These are phyloP conservation scores for Cyprinodon brontotheroides DNA, from an alignment of 2,113 vertebrate species.

Conservation along the genomic window DNA sequence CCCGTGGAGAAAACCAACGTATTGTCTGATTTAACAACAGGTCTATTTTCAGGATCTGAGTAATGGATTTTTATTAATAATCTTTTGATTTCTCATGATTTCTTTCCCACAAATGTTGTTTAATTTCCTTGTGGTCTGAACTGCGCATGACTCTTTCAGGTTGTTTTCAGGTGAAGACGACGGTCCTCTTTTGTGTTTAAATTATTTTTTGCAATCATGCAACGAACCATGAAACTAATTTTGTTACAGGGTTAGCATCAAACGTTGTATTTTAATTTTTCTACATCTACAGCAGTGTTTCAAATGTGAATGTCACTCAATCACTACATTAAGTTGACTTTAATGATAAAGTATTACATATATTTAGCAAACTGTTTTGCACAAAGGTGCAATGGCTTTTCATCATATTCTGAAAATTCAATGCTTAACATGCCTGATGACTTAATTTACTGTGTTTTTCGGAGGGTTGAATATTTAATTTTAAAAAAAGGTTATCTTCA, in stretches of 20 bases:
- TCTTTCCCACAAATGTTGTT: constrained; percentile 67
- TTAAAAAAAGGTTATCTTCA: no score
- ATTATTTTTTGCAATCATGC: constrained; percentile 5
- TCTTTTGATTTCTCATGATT: constrained; percentile 70
- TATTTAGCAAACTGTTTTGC: neutral
- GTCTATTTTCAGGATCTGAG: constrained; percentile 73
- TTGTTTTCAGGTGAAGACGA: constrained; percentile 63
- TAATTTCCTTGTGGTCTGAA: constrained; percentile 66
- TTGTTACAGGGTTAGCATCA: constrained; percentile 39
- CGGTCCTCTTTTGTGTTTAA: constrained; percentile 35
- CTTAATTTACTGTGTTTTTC: no score
- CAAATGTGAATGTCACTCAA: neutral
- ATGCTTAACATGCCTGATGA: no score
- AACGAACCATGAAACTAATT: constrained; percentile 47
- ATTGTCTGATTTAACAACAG: constrained; percentile 46
- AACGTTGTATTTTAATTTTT: neutral
- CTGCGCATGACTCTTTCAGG: constrained; percentile 68
- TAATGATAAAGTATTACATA: neutral
- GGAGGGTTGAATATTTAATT: no score
- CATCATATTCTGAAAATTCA: no score
- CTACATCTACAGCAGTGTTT: neutral
- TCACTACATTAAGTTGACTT: neutral
- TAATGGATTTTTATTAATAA: constrained; percentile 64
- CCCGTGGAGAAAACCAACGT: constrained; percentile 57
- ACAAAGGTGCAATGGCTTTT: no score